Percentiles rank a stretch among this genome's conserved stretches.
Evolutionary conservation across 2,797 vertebrate species (phyloP).

Genomic region (Luscinia luscinia): DNA sequence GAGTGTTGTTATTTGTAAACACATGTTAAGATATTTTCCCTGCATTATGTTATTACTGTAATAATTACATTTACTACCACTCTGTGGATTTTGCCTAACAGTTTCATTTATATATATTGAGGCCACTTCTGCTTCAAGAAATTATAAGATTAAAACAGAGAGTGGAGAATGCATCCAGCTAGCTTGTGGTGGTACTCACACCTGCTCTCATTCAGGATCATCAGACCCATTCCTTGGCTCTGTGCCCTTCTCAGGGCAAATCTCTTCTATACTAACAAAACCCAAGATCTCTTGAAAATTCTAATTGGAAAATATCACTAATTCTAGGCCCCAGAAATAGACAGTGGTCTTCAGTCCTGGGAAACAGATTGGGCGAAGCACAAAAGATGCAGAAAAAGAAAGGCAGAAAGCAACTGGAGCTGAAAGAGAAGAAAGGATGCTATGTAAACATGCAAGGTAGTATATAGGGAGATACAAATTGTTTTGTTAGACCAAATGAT

Average conservation of each 20-base stretch:
- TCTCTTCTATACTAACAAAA: neutral
- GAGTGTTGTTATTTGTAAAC: conserved; percentile 49
- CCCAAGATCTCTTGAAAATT: neutral
- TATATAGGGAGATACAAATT: neutral
- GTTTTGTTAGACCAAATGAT: neutral
- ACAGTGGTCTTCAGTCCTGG: neutral
- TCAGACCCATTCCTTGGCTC: neutral
- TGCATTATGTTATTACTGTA: conserved; percentile 24
- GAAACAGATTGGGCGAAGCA: neutral
- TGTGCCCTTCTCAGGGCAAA: neutral
- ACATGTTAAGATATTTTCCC: conserved; percentile 1
- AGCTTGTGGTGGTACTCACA: neutral
- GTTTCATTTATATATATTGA: neutral
- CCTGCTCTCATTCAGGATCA: neutral
- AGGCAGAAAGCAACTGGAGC: neutral
- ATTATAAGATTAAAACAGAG: neutral
- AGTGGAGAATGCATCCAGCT: neutral
- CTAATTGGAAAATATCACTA: neutral
- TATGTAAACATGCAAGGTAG: neutral
- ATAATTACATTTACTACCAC: conserved; percentile 19
- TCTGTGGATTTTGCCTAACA: neutral
- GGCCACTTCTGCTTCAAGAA: neutral
- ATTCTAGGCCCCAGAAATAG: neutral
- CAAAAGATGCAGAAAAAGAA: neutral
- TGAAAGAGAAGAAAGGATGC: neutral